Percentiles rank a stretch among this genome's conserved stretches.
These are phyloP conservation scores for Hydrotaea cyrtoneurina DNA, from an alignment of 2,888 invertebrate genomes.

Conservation along the genomic window DNA sequence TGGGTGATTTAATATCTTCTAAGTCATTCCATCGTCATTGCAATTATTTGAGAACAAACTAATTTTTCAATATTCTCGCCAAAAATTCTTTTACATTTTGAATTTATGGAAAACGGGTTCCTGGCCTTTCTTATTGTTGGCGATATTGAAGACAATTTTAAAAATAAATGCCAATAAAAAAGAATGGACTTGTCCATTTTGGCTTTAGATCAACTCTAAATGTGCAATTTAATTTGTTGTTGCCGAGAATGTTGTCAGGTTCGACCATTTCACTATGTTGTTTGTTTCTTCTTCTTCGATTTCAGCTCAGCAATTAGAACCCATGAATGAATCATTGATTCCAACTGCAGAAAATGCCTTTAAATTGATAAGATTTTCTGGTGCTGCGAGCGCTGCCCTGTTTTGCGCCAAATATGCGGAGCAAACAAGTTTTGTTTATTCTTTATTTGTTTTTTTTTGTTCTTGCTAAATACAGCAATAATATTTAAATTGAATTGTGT, in stretches of 20 bases:
- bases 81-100: too few species aligned
- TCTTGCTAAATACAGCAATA: neutral
- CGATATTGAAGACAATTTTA: too few species aligned
- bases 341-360: neutral
- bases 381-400: neutral
- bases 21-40: too few species aligned
- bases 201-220: too few species aligned
- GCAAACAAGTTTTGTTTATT: slow-evolving; percentile 10
- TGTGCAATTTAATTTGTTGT: neutral
- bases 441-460: neutral
- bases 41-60: too few species aligned
- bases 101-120: too few species aligned
- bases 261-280: neutral
- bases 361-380: slow-evolving; percentile 7
- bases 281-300: too few species aligned
- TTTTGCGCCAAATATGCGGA: neutral
- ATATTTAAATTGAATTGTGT: slow-evolving; percentile 20
- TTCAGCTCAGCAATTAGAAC: neutral
- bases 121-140: too few species aligned
- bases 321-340: neutral
- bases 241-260: neutral
- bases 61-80: too few species aligned
- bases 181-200: too few species aligned
- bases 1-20: too few species aligned
- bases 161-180: too few species aligned